Evolutionary conservation across 2,888 invertebrate genomes (phyloP), one percentile per base, ranked within the genome.

Genomic region (Sinopyrophorus schimmeli): DNA sequence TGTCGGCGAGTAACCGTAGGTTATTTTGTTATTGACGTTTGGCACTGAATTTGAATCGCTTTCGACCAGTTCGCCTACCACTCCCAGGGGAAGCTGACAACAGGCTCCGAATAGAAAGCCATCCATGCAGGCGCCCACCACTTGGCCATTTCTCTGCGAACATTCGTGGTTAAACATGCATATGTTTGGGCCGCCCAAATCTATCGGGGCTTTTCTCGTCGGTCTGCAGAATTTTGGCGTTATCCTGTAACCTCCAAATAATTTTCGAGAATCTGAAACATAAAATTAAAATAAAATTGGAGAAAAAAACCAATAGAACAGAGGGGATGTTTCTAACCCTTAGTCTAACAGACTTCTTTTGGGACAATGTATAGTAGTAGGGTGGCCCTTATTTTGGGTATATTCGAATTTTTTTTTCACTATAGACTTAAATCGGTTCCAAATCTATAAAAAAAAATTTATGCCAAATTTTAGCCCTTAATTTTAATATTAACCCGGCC

Each of bases 91-190:
- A 15, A 92, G 77, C 64, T 88, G 86, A 66, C 93, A 94, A 71
- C 93, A 94, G 1, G 93, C 90, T 1, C 93, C 93, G 64, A 92
- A 92, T n/a, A 91, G 78, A 69, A 91, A 91, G 0, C 93, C 91
- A 64, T 93, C 92, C 86, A 92, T 90, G 66, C 93, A 94, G 1
- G 92, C 87, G 0, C 92, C 92, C 0, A 93, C 89, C 57, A 92
- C 87, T 67, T 87, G 83, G 0, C 93, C 93, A 0, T 82, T 83
- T 53, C 89, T 77, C 59, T 86, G 85, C 1, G 79, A 77, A 68
- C 93, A 93, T 68, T 93, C 92, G 65, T 91, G 90, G 74, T 93
- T 92, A 77, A 93, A 94, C 93, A 93, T 93, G 73, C 93, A 93
- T 64, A 91, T 85, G 23, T 87, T 88, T 24, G 85, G 85, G 1